These are phyloP conservation scores for Caenorhabditis elegans DNA, from an alignment of 1,140 invertebrate species.

Conservation along the genomic window WBcel235 BX284603.4:11707001-11707500, in stretches of 20 bases:
- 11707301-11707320: background rate
- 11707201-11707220: constrained; percentile 77
- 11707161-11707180: constrained; percentile 73
- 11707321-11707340: background rate
- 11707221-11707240: constrained; percentile 77
- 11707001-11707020: background rate
- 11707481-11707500: background rate
- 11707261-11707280: background rate
- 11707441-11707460: background rate
- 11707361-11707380: background rate
- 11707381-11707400: background rate
- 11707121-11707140: constrained; percentile 46
- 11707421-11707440: background rate
- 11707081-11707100: constrained; percentile 12
- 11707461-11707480: background rate
- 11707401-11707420: background rate
- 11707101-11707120: constrained; percentile 47
- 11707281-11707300: background rate
- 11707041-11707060: constrained; percentile 28
- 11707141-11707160: constrained; percentile 41
- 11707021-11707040: background rate
- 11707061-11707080: constrained; percentile 36
- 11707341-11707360: background rate
- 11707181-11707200: constrained; percentile 74
- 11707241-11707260: constrained; percentile 55